Percentiles rank a stretch among this genome's conserved stretches.
These are phyloP conservation scores for zebrafish (Danio rerio) DNA, from an alignment of 2,113 vertebrate species.

Conservation along the genomic window DNA sequence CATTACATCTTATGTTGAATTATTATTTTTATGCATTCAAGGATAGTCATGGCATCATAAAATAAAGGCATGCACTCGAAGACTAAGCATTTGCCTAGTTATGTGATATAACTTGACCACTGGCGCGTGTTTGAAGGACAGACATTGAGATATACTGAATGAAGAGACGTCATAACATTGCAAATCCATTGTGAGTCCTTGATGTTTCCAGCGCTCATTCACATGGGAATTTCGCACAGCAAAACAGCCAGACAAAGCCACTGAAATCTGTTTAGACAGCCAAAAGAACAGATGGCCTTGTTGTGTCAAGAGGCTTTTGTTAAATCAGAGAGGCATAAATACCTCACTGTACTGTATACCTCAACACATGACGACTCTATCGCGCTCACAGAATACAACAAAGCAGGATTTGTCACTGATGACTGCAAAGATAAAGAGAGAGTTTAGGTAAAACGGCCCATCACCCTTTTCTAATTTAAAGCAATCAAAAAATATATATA, in stretches of 20 bases:
- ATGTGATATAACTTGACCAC: neutral
- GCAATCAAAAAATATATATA: no score
- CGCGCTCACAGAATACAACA: neutral
- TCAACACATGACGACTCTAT: neutral
- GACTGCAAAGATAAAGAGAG: neutral
- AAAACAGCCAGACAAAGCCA: slow-evolving; percentile 24
- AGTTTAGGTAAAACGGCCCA: neutral
- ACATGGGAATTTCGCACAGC: slow-evolving; percentile 31
- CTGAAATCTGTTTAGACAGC: slow-evolving; percentile 30
- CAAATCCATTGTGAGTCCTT: slow-evolving; percentile 13
- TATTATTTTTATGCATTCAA: neutral
- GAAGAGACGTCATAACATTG: slow-evolving; percentile 33
- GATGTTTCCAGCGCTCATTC: slow-evolving; percentile 24
- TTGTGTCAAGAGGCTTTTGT: slow-evolving; percentile 23
- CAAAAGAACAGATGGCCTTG: slow-evolving; percentile 40
- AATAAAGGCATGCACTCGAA: neutral
- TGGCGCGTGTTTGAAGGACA: neutral
- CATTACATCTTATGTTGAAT: neutral
- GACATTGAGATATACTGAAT: neutral
- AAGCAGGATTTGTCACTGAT: neutral
- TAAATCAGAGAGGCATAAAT: slow-evolving; percentile 26
- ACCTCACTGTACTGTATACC: slow-evolving; percentile 17
- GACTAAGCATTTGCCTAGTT: neutral
- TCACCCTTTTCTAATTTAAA: no score
- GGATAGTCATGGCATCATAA: neutral